These are phyloP conservation scores for Venustoraphidia nigricollis DNA, from an alignment of 2,888 invertebrate genomes.

Conservation along the genomic window DNA sequence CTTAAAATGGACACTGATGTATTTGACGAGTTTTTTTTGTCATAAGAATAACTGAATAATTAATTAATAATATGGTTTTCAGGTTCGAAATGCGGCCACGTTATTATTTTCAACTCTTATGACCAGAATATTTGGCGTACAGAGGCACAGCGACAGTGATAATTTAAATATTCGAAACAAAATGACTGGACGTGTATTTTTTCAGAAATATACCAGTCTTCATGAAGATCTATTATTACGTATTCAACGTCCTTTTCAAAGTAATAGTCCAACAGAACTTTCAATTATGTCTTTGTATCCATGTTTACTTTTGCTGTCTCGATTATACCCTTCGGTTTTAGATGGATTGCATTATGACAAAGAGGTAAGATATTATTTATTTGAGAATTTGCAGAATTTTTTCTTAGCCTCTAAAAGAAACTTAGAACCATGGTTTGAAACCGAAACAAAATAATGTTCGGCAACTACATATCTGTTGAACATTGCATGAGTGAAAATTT, in stretches of 20 bases:
- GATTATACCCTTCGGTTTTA: slow-evolving; percentile 59
- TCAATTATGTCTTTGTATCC: slow-evolving; percentile 57
- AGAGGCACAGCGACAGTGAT: slow-evolving; percentile 40
- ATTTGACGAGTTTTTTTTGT: too few relatives aligned
- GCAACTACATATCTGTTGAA: too few relatives aligned
- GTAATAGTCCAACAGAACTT: slow-evolving; percentile 15
- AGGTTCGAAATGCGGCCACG: slow-evolving; percentile 78
- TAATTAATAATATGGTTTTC: slow-evolving; percentile 11
- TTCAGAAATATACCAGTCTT: slow-evolving; percentile 50
- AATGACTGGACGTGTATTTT: slow-evolving; percentile 68
- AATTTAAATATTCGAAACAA: slow-evolving; percentile 44
- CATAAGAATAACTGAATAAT: too few relatives aligned
- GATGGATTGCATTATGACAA: slow-evolving; percentile 31
- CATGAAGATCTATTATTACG: slow-evolving; percentile 33
- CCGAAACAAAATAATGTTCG: too few relatives aligned
- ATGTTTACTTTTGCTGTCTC: slow-evolving; percentile 56
- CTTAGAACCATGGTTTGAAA: too few relatives aligned
- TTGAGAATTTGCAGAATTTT: too few relatives aligned
- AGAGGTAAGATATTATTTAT: too few relatives aligned
- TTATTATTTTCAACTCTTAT: slow-evolving; percentile 70
- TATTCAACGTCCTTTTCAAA: slow-evolving; percentile 13
- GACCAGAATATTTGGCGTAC: slow-evolving; percentile 77
- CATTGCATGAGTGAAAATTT: too few relatives aligned
- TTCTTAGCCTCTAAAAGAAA: too few relatives aligned
- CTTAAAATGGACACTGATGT: too few relatives aligned